Base-by-base conservation (phyloP, 2,888 invertebrate genomes). In the Philopedon plagiatum region DNA sequence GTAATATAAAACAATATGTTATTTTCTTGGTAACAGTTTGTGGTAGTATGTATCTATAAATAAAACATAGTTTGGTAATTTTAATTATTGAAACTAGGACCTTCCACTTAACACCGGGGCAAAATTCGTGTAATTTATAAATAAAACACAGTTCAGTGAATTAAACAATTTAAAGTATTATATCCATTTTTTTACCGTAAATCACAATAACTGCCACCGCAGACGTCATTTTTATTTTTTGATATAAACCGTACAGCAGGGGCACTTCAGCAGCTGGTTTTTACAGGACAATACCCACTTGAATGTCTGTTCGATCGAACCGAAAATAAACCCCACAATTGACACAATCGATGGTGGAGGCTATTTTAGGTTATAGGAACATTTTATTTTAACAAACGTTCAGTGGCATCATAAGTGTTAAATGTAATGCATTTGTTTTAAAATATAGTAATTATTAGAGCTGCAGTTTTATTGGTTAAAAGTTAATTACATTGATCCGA, bases 221-320 rank as follows among this genome's bases (percentile, higher is more conserved):
- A 13, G 56, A 19, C 23, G 60, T 51, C 67, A 60, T 67, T 51
- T 67, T 67, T 60, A 29, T 46, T 34, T 39, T 56, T 56, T 15
- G 1, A 5, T 15, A 19, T 46, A n/a, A n/a, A 46, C 21, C 19
- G 21, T 29, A 29, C 58, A 44, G 26, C 51, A 46, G 51, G 51
- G 56, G 46, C 60, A 73, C 73, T 70, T 70, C 63, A 71, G 71
- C 78, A 79, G 78, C 79, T 78, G 79, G 77, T 78, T 76, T 75
- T 75, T 74, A 70, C 64, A 65, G 70, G 62, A 81, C 80, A 81
- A 80, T 80, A 76, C 75, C 74, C 78, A 80, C 80, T 81, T 71
- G 80, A 80, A 76, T 79, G 78, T 80, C 78, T 79, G 81, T 77
- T 78, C 78, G 76, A 77, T 77, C 76, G 64, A 19, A 64, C 34